Base-by-base conservation (phyloP, 53 echinoderm and acorn worm genomes). In the Arbacia lixula region DNA sequence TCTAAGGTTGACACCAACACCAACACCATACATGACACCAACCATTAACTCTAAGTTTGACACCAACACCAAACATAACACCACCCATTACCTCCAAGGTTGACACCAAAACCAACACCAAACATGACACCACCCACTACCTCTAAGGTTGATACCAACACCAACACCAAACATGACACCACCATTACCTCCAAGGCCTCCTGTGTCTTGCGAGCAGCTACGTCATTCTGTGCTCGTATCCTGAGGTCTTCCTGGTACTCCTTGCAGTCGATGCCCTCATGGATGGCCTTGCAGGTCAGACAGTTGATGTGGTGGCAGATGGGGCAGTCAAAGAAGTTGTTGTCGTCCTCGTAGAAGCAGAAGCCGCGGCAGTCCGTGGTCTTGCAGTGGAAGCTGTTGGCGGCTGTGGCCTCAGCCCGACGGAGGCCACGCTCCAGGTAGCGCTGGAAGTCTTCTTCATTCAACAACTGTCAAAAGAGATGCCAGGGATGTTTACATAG, bases 221-320 rank as follows among this genome's bases (percentile, higher is more conserved):
- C 86, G 60, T 99, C 99, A 33, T 99, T 99, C 41, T 84, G 86
- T 1, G 94, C 92, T 33, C 89, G 84, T 30, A 88, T 80, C 68
- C 53, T 86, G 5, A 99, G 65, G 20, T 92, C 92, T 27, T 95
- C 95, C 86, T 95, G 99, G 36, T 99, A 99, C 76, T 92, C 84
- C 84, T 98, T 99, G 52, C 99, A 99, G 72, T 99, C 88, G 78
- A 92, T 85, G 0, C 92, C 99, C 36, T 95, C 88, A 51, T 99
- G 94, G 43, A 95, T 95, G 63, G 94, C 99, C 56, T 95, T 99
- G 42, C 99, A 99, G 8, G 99, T 99, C 83, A 99, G 53, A 66
- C 99, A 94, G 87, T 94, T 99, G 52, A 86, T 39, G 53, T 86
- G 85, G 2, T 62, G 28, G 54, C 99, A 99, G 79, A 99, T 81